Evolutionary conservation across 2,113 vertebrate genomes (phyloP), one percentile per base, ranked within the genome.

Genomic region (Progne subis): DNA sequence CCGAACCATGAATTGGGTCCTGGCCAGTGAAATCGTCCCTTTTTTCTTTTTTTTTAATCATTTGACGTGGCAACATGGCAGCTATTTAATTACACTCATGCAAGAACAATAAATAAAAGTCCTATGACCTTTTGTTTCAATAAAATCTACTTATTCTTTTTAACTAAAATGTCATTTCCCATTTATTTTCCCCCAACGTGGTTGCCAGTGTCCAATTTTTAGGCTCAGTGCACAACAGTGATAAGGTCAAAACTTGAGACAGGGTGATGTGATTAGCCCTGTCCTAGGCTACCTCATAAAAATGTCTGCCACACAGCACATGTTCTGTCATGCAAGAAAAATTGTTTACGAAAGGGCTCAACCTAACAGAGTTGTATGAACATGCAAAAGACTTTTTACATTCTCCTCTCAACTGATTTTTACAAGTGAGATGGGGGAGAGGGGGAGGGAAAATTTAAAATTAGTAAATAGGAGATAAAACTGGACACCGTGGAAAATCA

Each of bases 221-320:
- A 96, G 97, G 96, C 96, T 97, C 94, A 95, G 69, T 96, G 96
- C 95, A 96, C 97, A 97, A 87, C 85, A 94, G 93, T 57, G 91
- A 94, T 95, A 96, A 94, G 97, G 96, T 97, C 97, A 97, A 87
- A 96, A 92, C 92, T 93, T 89, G 94, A 95, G 95, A 95, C 83
- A 83, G 15, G 12, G 82, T 82, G 94, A 95, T 96, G 93, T 86
- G 95, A 97, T 97, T 97, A 97, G 87, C 75, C 92, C 82, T 87
- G 92, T 96, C 95, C 92, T 77, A 78, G 79, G 70, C 67, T 94
- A 95, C 97, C 91, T 95, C 92, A 94, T 95, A 95, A 95, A 97
- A 92, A 94, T 85, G 49, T 96, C 93, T 96, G 88, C 92, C 88
- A 88, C 75, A 69, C 57, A 89, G 52, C 88, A 93, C 74, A 80